Evolutionary conservation across 64 coral and sea anemone genomes (phyloP).

Genomic region (Montipora efflorescens): DNA sequence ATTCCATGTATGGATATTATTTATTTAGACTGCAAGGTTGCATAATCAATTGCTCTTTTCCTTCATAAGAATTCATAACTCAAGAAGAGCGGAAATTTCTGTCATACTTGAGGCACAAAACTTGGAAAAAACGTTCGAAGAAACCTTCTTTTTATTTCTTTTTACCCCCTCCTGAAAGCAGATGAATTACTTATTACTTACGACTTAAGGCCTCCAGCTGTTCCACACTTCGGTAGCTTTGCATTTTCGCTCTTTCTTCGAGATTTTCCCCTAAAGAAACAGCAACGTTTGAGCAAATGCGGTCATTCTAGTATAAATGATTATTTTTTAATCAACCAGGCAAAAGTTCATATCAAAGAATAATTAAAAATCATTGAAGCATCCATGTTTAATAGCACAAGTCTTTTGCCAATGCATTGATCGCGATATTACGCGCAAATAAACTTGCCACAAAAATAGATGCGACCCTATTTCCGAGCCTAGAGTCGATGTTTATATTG

Average conservation of each 20-base stretch:
- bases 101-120: not conserved
- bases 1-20: not conserved
- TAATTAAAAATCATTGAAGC: not conserved
- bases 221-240: conserved; percentile 12
- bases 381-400: not conserved
- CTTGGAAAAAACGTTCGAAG: not conserved
- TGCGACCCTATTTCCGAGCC: not conserved
- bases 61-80: not conserved
- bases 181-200: not conserved
- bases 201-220: conserved; percentile 28
- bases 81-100: not conserved
- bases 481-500: not conserved
- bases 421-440: not conserved
- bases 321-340: no score
- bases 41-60: not conserved
- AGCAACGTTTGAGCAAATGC: no score
- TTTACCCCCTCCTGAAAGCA: not conserved
- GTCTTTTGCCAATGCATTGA: not conserved
- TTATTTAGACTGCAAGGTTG: not conserved
- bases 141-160: not conserved
- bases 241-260: conserved; percentile 37
- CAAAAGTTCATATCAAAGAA: not conserved
- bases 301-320: no score
- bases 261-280: not conserved
- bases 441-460: not conserved